Percentiles rank a stretch among this genome's conserved stretches.
Evolutionary conservation across 2,888 invertebrate genomes (phyloP).

Genomic region (Lymantria dispar): DNA sequence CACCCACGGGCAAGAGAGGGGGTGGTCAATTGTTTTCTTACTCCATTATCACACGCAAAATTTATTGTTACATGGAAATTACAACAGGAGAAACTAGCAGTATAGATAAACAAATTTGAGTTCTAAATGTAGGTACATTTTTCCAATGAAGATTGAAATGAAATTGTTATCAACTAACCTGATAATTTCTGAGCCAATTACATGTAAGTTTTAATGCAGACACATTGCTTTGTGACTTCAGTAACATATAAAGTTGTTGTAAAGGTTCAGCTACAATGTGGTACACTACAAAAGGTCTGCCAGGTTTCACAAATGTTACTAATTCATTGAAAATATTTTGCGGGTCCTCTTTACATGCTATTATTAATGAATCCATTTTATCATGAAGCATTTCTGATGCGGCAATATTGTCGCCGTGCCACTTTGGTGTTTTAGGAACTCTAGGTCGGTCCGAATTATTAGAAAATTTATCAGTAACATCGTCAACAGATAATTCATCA

Average conservation of each 20-base stretch:
- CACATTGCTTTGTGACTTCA: constrained; percentile 88
- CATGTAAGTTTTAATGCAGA: constrained; percentile 90
- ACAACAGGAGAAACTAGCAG: no score
- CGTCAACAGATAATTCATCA: constrained; percentile 4
- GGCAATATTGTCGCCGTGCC: constrained; percentile 86
- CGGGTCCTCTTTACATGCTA: constrained; percentile 94
- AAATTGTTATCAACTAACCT: constrained; percentile 76
- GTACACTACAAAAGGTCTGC: constrained; percentile 93
- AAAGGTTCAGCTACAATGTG: constrained; percentile 91
- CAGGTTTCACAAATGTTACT: constrained; percentile 89
- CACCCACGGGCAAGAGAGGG: no score
- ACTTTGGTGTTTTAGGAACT: constrained; percentile 82
- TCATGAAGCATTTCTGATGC: constrained; percentile 84
- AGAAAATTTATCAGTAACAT: not conserved
- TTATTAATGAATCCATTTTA: constrained; percentile 88
- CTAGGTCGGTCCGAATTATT: constrained; percentile 10
- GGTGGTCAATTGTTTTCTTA: no score
- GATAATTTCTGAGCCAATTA: constrained; percentile 95
- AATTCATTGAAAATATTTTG: constrained; percentile 88
- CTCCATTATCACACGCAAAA: no score
- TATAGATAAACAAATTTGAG: no score
- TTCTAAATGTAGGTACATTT: no score
- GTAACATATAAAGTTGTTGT: constrained; percentile 89
- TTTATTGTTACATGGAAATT: no score
- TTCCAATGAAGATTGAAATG: no score